Evolutionary conservation across 1,140 invertebrate genomes (phyloP).

Genomic region (Euura lappo): DNA sequence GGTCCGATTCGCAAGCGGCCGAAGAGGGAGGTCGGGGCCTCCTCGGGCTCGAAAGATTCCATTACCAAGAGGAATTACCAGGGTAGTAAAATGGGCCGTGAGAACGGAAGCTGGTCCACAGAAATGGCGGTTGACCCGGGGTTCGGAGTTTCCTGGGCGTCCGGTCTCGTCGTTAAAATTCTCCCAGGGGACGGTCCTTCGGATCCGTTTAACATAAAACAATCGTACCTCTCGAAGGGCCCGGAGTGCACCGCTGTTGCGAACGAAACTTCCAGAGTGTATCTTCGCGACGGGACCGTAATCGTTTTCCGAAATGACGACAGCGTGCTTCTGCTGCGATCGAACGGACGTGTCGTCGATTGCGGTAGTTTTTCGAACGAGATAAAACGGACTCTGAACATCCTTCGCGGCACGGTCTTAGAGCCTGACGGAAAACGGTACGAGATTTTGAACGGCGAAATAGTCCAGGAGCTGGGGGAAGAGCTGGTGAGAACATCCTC

Average conservation of each 20-base stretch:
- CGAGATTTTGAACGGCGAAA: slow-evolving; percentile 43
- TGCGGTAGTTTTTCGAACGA: slow-evolving; percentile 16
- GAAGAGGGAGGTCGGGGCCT: no score
- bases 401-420: slow-evolving; percentile 38
- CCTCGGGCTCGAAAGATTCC: no score
- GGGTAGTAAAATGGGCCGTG: slow-evolving; percentile 27
- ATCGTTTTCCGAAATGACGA: slow-evolving; percentile 40
- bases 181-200: slow-evolving; percentile 49
- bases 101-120: slow-evolving; percentile 16
- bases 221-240: slow-evolving; percentile 47
- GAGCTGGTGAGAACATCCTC: slow-evolving; percentile 58
- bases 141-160: slow-evolving; percentile 59
- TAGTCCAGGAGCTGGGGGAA: slow-evolving; percentile 52
- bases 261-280: slow-evolving; percentile 43
- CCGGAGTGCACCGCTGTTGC: slow-evolving; percentile 16
- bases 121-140: slow-evolving; percentile 33
- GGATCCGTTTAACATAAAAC: slow-evolving; percentile 58
- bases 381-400: not conserved
- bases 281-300: slow-evolving; percentile 46
- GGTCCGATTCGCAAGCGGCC: not conserved
- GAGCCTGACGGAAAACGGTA: slow-evolving; percentile 43
- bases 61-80: not conserved
- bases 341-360: slow-evolving; percentile 42
- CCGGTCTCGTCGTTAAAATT: slow-evolving; percentile 60
- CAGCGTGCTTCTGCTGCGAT: slow-evolving; percentile 38